Evolutionary conservation across 2,888 invertebrate species (phyloP).

Genomic region (Lamproptera curius): DNA sequence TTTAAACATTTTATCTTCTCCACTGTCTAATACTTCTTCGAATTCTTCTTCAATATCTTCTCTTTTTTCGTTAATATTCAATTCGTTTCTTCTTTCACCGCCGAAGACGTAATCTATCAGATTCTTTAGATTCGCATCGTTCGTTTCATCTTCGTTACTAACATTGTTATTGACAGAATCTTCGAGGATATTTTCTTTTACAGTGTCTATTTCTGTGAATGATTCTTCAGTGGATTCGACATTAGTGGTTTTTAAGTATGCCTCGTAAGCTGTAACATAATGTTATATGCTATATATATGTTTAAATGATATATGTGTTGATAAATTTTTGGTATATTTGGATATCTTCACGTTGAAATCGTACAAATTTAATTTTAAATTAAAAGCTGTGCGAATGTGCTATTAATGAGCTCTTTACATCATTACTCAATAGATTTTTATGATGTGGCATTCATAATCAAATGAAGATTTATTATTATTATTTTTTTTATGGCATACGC

Average conservation of each 20-base stretch:
- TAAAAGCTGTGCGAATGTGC: too few species aligned
- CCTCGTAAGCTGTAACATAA: slow-evolving; percentile 66
- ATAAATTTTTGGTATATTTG: too few species aligned
- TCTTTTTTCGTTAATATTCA: slow-evolving; percentile 20
- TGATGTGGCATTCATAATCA: too few species aligned
- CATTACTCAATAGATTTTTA: too few species aligned
- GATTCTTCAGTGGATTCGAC: slow-evolving; percentile 12
- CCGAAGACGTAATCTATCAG: slow-evolving; percentile 19
- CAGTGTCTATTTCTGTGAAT: slow-evolving; percentile 28
- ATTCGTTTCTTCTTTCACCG: slow-evolving; percentile 15
- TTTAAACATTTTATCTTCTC: background rate
- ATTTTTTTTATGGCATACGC: too few species aligned
- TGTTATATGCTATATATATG: too few species aligned
- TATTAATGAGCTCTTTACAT: too few species aligned
- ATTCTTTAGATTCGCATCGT: slow-evolving; percentile 12
- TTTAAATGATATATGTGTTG: too few species aligned
- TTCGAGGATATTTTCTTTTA: slow-evolving; percentile 17
- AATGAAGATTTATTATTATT: too few species aligned
- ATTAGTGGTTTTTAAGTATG: slow-evolving; percentile 40
- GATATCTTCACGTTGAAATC: too few species aligned
- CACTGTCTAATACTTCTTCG: background rate
- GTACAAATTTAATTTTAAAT: too few species aligned
- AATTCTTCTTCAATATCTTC: slow-evolving; percentile 16
- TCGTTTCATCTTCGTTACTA: slow-evolving; percentile 4
- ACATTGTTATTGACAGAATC: slow-evolving; percentile 57